phyloP scores from a whole-genome alignment of 2,888 invertebrate species.

The Cantharis flavilabris region DNA sequence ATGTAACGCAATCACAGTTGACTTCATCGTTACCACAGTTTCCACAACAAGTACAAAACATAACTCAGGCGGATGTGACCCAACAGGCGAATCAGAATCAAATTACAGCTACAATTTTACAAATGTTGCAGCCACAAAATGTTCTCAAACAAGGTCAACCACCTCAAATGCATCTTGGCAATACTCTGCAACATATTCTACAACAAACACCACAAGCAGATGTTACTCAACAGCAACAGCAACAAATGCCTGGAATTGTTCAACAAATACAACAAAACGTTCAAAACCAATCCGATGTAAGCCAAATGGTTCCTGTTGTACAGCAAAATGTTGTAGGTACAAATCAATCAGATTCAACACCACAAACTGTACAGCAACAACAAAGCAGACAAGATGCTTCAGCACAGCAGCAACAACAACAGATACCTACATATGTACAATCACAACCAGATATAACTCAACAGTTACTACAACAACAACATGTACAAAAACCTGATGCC shows the following conservation, averaged over 20 bases:
- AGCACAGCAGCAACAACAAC: background rate
- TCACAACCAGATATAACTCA: background rate
- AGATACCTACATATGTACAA: background rate
- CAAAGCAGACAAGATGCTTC: background rate
- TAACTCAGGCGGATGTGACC: constrained; percentile 1
- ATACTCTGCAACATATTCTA: constrained; percentile 27
- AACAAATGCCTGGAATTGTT: constrained; percentile 12
- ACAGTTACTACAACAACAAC: background rate
- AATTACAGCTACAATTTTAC: background rate
- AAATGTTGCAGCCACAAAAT: background rate
- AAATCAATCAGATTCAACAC: background rate
- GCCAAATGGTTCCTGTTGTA: background rate
- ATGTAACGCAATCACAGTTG: background rate
- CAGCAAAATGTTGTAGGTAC: background rate
- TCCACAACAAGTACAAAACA: background rate
- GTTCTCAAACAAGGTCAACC: background rate
- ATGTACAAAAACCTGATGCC: constrained; percentile 10
- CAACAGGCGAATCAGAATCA: constrained; percentile 14
- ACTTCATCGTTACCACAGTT: background rate
- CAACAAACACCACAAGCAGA: constrained; percentile 19
- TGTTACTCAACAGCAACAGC: constrained; percentile 33
- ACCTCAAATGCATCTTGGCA: constrained; percentile 21
- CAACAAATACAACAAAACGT: constrained; percentile 32
- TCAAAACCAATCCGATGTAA: background rate
- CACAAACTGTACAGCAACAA: background rate